Conservation (phyloP, 2,797 vertebrate genomes). For the Crenuchus spilurus region DNA sequence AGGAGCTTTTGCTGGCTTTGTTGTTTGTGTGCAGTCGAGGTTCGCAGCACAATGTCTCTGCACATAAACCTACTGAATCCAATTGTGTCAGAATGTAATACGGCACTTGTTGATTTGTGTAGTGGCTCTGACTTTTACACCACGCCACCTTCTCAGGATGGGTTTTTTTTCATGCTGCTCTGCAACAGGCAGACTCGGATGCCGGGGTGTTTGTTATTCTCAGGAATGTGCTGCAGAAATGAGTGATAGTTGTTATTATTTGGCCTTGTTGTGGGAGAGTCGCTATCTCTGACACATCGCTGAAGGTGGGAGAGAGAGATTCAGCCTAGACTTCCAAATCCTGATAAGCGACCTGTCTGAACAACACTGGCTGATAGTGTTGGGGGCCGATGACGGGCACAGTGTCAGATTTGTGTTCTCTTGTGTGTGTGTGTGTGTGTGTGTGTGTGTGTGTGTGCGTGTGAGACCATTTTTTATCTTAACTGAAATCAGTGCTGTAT, state of each 20-base stretch:
- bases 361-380: slow-evolving; percentile 35
- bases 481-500: slow-evolving; percentile 50
- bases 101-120: slow-evolving; percentile 24
- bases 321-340: slow-evolving; percentile 18
- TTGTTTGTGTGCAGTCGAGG: neutral
- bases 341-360: slow-evolving; percentile 34
- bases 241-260: slow-evolving; percentile 46
- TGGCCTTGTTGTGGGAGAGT: slow-evolving; percentile 36
- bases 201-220: slow-evolving; percentile 25
- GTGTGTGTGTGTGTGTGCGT: neutral
- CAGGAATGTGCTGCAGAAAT: slow-evolving; percentile 32
- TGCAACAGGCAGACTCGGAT: slow-evolving; percentile 8
- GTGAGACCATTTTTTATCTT: slow-evolving; percentile 42
- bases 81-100: neutral
- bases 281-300: slow-evolving; percentile 48
- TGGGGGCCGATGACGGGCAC: slow-evolving; percentile 21
- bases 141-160: slow-evolving; percentile 4
- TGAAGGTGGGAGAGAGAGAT: slow-evolving; percentile 31
- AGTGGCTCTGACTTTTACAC: slow-evolving; percentile 1
- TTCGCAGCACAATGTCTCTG: neutral
- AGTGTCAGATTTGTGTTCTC: slow-evolving; percentile 29
- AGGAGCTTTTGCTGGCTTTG: neutral
- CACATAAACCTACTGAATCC: neutral
- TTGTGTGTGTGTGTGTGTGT: neutral
- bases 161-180: neutral